Conservation (phyloP, 2,113 vertebrate species). For the Girardinichthys multiradiatus region DNA sequence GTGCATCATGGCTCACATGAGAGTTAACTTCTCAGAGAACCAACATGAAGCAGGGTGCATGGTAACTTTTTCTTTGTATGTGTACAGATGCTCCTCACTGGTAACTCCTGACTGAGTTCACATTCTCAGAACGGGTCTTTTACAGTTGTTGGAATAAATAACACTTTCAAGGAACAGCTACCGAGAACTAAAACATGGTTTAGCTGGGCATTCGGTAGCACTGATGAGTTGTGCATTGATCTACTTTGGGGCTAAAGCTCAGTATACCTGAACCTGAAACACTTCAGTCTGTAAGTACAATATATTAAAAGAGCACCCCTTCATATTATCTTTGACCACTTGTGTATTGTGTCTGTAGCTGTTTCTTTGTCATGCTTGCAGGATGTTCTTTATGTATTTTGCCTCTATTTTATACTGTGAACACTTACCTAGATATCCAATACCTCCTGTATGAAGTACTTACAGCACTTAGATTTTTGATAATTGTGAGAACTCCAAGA, state of each 20-base stretch:
- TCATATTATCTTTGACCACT: conserved; percentile 76
- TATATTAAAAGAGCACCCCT: conserved; percentile 60
- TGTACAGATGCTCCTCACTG: conserved; percentile 23
- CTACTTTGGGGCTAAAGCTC: conserved; percentile 32
- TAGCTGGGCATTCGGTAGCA: not conserved
- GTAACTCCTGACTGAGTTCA: conserved; percentile 31
- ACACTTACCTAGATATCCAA: conserved; percentile 76
- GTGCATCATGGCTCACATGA: not conserved
- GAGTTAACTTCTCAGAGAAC: not conserved
- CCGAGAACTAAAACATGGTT: conserved; percentile 24
- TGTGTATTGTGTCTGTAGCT: conserved; percentile 74
- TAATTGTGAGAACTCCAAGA: conserved; percentile 74
- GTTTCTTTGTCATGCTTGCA: conserved; percentile 79
- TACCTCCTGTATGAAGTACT: conserved; percentile 81
- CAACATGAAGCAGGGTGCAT: conserved; percentile 9
- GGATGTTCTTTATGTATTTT: conserved; percentile 77
- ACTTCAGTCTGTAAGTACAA: conserved; percentile 55
- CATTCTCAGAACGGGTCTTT: conserved; percentile 41
- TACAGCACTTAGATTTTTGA: conserved; percentile 82
- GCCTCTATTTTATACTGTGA: conserved; percentile 78
- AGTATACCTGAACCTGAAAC: conserved; percentile 42
- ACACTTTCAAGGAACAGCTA: conserved; percentile 37
- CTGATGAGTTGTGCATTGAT: conserved; percentile 16
- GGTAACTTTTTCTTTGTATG: conserved; percentile 19
- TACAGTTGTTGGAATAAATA: conserved; percentile 44